Evolutionary conservation across 2,797 vertebrate species (phyloP), one percentile per base, ranked within the genome.

Genomic region (Fundulus diaphanus): DNA sequence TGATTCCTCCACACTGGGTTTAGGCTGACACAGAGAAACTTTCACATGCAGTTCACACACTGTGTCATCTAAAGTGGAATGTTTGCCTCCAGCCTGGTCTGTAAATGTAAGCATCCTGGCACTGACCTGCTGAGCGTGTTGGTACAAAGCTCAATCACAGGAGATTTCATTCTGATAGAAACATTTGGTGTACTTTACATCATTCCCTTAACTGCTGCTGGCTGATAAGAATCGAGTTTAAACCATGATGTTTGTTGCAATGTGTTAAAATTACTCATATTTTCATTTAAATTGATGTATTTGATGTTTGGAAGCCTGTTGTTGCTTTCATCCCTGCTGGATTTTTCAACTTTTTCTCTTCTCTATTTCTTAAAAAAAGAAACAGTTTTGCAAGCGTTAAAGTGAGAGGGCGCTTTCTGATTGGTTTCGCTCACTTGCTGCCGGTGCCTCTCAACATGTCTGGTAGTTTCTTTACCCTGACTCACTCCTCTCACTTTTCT

Each of bases 71-170:
- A 33, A 74, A 40, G 68, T 82, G 88, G 88, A 91, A 90, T 92
- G 84, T 87, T 87, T 80, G 91, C 90, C 91, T 88, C 76, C 84
- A 91, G 92, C 88, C 56, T 82, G 1, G 33, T 79, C 65, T 77
- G 49, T 73, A 86, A 76, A 83, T 82, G 83, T 84, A 40, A 82
- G 81, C 80, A 77, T 85, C 86, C 80, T 90, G 90, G 89, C 88
- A 82, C 57, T 33, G 72, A 71, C 65, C 68, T 71, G 84, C 82
- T 61, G 76, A 77, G 89, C 93, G 86, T 90, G 93, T 92, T 70
- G 82, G 73, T 87, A 88, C 91, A 93, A 78, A 76, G 24, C 63
- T 75, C 68, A 54, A 77, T 76, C 80, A 82, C 76, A 76, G 31
- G 31, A 86, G 73, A 87, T 87, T 74, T 85, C 59, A 72, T 49